phyloP scores from a whole-genome alignment of 2,888 invertebrate genomes.

The Stenolophus ochropezus region DNA sequence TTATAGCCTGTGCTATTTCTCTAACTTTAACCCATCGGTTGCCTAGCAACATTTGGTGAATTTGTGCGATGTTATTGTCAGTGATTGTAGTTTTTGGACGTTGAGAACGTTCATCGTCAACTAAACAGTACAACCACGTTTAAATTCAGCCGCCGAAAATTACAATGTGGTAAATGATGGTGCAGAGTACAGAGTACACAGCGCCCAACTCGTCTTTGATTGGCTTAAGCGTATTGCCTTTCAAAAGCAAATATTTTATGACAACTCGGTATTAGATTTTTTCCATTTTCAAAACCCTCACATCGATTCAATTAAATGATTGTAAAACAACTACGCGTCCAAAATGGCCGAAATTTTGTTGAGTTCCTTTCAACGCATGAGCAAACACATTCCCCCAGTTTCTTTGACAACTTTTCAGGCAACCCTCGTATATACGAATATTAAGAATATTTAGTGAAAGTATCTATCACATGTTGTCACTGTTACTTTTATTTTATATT shows the following conservation, averaged over 20 bases:
- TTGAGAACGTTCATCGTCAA: constrained; percentile 23
- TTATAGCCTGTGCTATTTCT: constrained; percentile 35
- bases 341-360: constrained; percentile 1
- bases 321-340: constrained; percentile 3
- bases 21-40: constrained; percentile 53
- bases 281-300: constrained; percentile 3
- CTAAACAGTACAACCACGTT: constrained; percentile 38
- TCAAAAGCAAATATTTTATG: too few relatives aligned
- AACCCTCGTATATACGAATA: too few relatives aligned
- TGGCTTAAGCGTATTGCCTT: too few relatives aligned
- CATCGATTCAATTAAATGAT: neutral
- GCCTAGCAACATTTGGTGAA: constrained; percentile 59
- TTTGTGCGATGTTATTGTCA: constrained; percentile 56
- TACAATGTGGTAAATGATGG: constrained; percentile 58
- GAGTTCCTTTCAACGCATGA: neutral
- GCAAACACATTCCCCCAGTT: neutral
- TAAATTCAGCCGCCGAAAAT: constrained; percentile 59
- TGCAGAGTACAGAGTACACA: constrained; percentile 56
- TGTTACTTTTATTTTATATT: too few relatives aligned
- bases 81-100: constrained; percentile 52
- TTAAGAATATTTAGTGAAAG: too few relatives aligned
- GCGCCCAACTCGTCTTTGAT: constrained; percentile 34
- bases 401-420: neutral
- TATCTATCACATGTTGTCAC: too few relatives aligned
- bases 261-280: too few relatives aligned